Evolutionary conservation across 1,140 invertebrate species (phyloP), one percentile per base, ranked within the genome.

Genomic region (Colletes gigas): DNA sequence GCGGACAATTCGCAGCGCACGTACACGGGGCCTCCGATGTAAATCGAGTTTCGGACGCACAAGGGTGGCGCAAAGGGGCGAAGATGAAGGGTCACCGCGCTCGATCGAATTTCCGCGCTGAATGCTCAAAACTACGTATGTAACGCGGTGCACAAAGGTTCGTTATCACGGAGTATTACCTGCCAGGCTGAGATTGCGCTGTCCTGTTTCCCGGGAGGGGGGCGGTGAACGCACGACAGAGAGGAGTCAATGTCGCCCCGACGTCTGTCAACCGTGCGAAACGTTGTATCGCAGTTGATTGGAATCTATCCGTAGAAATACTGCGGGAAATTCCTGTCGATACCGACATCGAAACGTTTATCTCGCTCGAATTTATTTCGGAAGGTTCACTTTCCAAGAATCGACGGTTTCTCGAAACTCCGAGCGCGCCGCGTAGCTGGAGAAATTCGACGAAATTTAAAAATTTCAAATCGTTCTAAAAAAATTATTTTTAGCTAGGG

Each of bases 21-120:
- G 68, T 60, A 63, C 65, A 60, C 39, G 3, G 17, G 17, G 30
- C 73, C 15, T 69, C 5, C 68, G 39, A 84, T 78, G 84, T 66
- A 82, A 84, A 85, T 82, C 65, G 79, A 63, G 50, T 71, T 79
- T 70, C 19, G 19, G 8, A n/a, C 69, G 71, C 19, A 41, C 57
- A 47, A 71, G 75, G 52, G 15, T 30, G 41, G n/a, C 71, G 71
- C 30, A 19, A 68, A 41, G 78, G 71, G 62, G 17, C 17, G 78
- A 74, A 75, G 60, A 73, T 67, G 70, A 66, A 74, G 71, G 73
- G 79, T 77, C 73, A 19, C 39, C 47, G 79, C 19, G 52, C 52
- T 62, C 80, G 75, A 86, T 85, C 83, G 83, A 86, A 79, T 86
- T 85, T 86, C 83, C 70, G 10, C 6, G 75, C 41, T 75, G 80